These are phyloP conservation scores for Acropora tenuis DNA, from an alignment of 64 coral and sea anemone genomes.

Conservation along the genomic window DNA sequence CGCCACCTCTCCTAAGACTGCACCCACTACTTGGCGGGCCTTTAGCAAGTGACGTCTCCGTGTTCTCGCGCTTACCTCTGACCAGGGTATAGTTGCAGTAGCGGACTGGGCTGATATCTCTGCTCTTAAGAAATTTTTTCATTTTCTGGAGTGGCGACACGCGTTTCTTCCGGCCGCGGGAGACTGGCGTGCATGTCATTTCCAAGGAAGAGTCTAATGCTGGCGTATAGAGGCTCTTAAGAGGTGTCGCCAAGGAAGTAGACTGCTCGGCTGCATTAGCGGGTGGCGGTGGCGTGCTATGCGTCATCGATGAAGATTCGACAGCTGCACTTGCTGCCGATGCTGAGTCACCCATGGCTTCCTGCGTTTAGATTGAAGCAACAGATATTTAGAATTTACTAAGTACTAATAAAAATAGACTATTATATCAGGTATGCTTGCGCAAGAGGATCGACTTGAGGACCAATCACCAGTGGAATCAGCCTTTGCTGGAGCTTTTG, in stretches of 20 bases:
- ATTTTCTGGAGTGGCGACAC: constrained; percentile 5
- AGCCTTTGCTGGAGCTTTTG: neutral
- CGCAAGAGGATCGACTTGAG: neutral
- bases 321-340: neutral
- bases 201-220: neutral
- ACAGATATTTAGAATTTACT: neutral
- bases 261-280: neutral
- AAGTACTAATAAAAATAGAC: neutral
- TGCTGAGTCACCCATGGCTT: neutral
- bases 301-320: neutral
- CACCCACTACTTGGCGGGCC: constrained; percentile 55
- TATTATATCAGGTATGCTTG: neutral
- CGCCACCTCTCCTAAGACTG: constrained; percentile 62
- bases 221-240: neutral
- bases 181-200: neutral
- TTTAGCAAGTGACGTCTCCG: constrained; percentile 62
- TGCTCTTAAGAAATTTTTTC: constrained; percentile 13
- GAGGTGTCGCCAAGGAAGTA: neutral
- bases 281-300: neutral
- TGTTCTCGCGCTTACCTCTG: constrained; percentile 38
- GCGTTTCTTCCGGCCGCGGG: neutral
- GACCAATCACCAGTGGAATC: neutral
- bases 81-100: constrained; percentile 55
- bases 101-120: constrained; percentile 70
- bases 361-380: neutral